phyloP scores from a whole-genome alignment of 2,888 invertebrate species.

The Sarcophaga rosellei region DNA sequence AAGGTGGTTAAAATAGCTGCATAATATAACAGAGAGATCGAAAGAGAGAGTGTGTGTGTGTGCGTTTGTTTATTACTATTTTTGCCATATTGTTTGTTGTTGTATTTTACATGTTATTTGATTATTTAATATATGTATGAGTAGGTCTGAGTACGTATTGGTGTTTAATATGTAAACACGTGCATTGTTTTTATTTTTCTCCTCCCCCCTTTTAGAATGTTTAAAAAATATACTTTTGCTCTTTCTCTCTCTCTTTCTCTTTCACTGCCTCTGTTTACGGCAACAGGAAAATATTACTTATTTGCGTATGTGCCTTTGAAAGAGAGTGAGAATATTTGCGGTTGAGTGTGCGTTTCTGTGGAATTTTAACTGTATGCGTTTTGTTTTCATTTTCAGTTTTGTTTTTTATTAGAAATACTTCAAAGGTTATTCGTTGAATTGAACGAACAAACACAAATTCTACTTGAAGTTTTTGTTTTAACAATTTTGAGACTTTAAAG shows the following conservation, averaged over 20 bases:
- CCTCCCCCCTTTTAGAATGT: too few relatives aligned
- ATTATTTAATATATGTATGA: conserved; percentile 21
- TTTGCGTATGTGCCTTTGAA: not conserved
- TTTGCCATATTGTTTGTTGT: not conserved
- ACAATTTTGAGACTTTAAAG: not conserved
- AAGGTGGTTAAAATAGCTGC: conserved; percentile 32
- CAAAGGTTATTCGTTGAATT: conserved; percentile 30
- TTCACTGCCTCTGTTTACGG: not conserved
- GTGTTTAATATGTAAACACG: conserved; percentile 29
- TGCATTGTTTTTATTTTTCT: conserved; percentile 23
- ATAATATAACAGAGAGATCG: not conserved
- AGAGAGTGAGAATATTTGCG: conserved; percentile 7
- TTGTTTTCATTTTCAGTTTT: not conserved
- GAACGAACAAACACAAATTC: not conserved
- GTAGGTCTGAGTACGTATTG: not conserved
- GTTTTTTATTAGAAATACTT: not conserved
- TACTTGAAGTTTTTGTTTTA: too few relatives aligned
- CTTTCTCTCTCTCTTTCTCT: not conserved
- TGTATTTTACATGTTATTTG: conserved; percentile 11
- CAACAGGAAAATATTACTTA: not conserved
- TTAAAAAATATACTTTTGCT: not conserved
- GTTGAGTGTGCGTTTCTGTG: not conserved
- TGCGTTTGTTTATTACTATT: not conserved
- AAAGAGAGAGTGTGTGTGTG: not conserved
- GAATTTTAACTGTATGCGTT: conserved; percentile 5